These are phyloP conservation scores for Heterodera carotae DNA, from an alignment of 1,140 invertebrate genomes.

Conservation along the genomic window DNA sequence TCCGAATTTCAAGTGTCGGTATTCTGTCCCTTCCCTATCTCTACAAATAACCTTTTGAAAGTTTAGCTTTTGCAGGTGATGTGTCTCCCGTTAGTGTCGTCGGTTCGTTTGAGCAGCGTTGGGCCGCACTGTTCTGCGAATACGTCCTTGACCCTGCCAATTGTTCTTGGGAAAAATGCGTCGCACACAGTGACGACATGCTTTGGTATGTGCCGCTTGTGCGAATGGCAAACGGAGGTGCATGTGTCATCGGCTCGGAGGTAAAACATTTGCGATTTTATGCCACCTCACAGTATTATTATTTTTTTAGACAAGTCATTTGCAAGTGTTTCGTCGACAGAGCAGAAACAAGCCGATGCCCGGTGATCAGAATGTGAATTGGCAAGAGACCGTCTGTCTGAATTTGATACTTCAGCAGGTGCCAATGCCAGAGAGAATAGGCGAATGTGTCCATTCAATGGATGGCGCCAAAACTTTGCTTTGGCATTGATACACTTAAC, in stretches of 20 bases:
- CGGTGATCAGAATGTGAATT: conserved; percentile 90
- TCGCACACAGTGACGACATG: conserved; percentile 55
- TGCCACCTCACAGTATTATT: too few relatives aligned
- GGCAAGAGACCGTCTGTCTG: conserved; percentile 98
- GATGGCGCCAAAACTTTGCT: too few relatives aligned
- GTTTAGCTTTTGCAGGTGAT: conserved; percentile 40
- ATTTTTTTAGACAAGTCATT: conserved; percentile 51
- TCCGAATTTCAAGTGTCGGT: too few relatives aligned
- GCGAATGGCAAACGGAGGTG: conserved; percentile 31
- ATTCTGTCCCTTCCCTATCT: too few relatives aligned
- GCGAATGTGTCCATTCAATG: too few relatives aligned
- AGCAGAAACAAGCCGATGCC: conserved; percentile 87
- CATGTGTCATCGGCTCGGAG: conserved; percentile 7
- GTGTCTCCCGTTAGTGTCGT: neutral
- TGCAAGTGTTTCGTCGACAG: conserved; percentile 83
- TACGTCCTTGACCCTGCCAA: conserved; percentile 44
- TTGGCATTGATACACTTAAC: conserved; percentile 5
- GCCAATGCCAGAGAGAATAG: conserved; percentile 23
- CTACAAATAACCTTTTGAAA: neutral
- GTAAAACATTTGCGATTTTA: too few relatives aligned
- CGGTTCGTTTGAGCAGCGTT: conserved; percentile 35
- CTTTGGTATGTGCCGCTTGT: conserved; percentile 54
- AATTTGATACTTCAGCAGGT: conserved; percentile 95
- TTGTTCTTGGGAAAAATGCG: conserved; percentile 49
- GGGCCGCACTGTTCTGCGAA: conserved; percentile 56